phyloP scores from a whole-genome alignment of 1,140 invertebrate genomes.

The Cryptotermes secundus region DNA sequence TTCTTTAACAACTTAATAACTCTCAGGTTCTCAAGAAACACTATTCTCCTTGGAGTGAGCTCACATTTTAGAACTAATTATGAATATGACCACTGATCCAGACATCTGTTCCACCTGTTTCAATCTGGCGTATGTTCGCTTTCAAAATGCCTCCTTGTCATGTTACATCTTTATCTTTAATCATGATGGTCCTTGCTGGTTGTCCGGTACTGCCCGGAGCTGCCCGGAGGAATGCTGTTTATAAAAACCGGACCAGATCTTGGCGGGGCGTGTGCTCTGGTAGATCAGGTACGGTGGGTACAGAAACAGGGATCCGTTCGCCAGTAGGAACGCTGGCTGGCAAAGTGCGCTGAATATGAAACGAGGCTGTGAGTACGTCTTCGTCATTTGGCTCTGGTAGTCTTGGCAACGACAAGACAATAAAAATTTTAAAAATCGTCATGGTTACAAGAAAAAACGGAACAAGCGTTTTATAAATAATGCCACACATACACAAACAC shows the following conservation, averaged over 20 bases:
- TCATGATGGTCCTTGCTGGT: not conserved
- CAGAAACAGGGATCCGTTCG: not conserved
- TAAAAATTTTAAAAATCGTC: not conserved
- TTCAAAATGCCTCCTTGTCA: too few relatives aligned
- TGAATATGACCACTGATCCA: too few relatives aligned
- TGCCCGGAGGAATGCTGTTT: not conserved
- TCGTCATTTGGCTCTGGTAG: not conserved
- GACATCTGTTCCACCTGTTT: too few relatives aligned
- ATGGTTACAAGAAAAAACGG: not conserved
- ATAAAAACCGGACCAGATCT: not conserved
- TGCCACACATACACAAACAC: too few relatives aligned
- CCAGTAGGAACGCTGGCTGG: not conserved
- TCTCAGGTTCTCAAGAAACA: too few relatives aligned
- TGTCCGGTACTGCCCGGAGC: not conserved
- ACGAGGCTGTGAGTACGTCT: not conserved
- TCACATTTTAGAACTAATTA: too few relatives aligned
- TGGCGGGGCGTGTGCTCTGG: not conserved
- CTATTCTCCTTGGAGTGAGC: too few relatives aligned
- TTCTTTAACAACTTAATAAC: too few relatives aligned
- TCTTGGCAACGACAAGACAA: not conserved
- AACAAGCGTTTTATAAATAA: not conserved
- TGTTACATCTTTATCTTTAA: not conserved
- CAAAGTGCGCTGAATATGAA: not conserved
- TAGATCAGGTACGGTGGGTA: not conserved
- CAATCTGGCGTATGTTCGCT: too few relatives aligned